Evolutionary conservation across 2,888 invertebrate species (phyloP), one percentile per base, ranked within the genome.

Genomic region (Heterodera filipjevi): DNA sequence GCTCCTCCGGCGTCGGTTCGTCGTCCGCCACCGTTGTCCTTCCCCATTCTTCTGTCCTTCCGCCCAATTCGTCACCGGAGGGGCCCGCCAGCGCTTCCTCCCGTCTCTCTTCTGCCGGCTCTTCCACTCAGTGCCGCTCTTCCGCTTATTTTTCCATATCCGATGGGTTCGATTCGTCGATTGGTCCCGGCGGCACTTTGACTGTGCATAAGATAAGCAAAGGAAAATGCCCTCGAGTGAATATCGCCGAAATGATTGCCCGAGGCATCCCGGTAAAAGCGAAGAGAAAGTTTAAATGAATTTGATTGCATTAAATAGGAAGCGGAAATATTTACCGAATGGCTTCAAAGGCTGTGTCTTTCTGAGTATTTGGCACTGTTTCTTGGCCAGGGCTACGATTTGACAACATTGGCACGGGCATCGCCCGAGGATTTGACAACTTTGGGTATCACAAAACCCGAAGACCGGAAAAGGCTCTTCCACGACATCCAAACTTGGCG

Each of bases 351-450:
- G 89, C 92, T 98, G 66, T 94, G 94, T 89, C 95, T 95, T 92
- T 96, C 95, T 89, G 95, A 96, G 90, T 98, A 98, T 91, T 94
- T 95, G 84, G 93, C 94, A 72, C 92, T 96, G 79, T 98, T 99
- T 91, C 93, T 95, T 82, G 93, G 94, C 66, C 96, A 97, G 22
- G 98, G 98, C 59, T 99, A 99, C 90, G 98, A 99, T 91, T 93
- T 99, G 91, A 94, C 95, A 39, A 98, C 98, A 1, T 95, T 98
- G 89, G 95, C 96, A n/a, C 92, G 96, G 86, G 97, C 98, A 96
- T 99, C 98, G 22, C 98, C 99, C 0, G 97, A 98, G 91, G 93
- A 93, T 89, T 89, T 93, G 83, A 92, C 92, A 49, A 92, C 92
- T 35, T 92, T 93, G 84, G 93, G 93, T 87, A 96, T 99, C 86